Evolutionary conservation across 1,140 invertebrate species (phyloP).

Genomic region (Pseudomyrmex concolor): DNA sequence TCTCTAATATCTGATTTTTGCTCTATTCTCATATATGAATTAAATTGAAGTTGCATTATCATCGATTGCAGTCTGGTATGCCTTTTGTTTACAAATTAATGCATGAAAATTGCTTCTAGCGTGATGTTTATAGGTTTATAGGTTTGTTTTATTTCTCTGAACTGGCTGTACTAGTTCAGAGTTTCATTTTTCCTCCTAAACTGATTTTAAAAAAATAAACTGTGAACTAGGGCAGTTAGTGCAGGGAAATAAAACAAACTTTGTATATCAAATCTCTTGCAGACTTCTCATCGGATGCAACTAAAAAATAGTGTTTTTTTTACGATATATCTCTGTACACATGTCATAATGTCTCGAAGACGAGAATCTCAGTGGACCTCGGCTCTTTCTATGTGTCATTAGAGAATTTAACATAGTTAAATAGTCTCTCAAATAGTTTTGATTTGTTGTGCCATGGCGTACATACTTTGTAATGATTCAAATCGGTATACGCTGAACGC

Average conservation of each 20-base stretch:
- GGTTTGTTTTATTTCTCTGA: too few species aligned
- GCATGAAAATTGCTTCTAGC: slow-evolving; percentile 13
- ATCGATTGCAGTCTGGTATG: neutral
- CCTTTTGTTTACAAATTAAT: slow-evolving; percentile 13
- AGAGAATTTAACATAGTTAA: slow-evolving; percentile 52
- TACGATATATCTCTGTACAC: slow-evolving; percentile 46
- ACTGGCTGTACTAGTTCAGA: too few species aligned
- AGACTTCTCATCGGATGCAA: neutral
- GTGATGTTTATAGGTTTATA: neutral
- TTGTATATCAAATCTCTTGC: neutral
- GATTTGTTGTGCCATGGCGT: slow-evolving; percentile 21
- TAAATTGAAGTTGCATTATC: slow-evolving; percentile 31
- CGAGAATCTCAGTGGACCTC: slow-evolving; percentile 14
- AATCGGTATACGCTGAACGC: slow-evolving; percentile 56
- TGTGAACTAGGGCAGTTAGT: too few species aligned
- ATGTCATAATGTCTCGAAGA: slow-evolving; percentile 68
- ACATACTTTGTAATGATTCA: slow-evolving; percentile 47
- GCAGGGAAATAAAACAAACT: too few species aligned
- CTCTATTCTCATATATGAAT: slow-evolving; percentile 37
- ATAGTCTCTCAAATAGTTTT: slow-evolving; percentile 47
- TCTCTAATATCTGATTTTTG: slow-evolving; percentile 45
- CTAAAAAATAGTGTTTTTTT: slow-evolving; percentile 30
- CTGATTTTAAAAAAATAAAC: too few species aligned
- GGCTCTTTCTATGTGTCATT: slow-evolving; percentile 48
- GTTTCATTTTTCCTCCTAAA: too few species aligned